Evolutionary conservation across 2,888 invertebrate genomes (phyloP), one percentile per base, ranked within the genome.

Genomic region (Phyllotreta cruciferae): DNA sequence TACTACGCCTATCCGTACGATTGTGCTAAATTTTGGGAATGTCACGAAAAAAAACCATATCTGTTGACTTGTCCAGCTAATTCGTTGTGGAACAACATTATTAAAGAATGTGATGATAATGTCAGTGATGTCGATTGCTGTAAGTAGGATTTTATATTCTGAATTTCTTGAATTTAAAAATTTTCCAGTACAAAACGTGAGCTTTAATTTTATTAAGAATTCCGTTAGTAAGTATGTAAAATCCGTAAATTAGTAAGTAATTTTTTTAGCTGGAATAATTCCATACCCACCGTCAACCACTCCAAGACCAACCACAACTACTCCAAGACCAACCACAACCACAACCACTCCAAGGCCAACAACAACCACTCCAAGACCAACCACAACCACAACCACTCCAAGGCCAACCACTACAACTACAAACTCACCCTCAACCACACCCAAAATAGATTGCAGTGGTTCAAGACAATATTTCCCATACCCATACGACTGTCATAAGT

Each of bases 1-100:
- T 62, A 42, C 14, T 62, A 41, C 36, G 8, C n/a, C 6, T 55
- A 62, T 38, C 56, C 56, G 1, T 56, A 55, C 11, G 38, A 62
- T 10, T 62, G 62, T 37, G 7, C 14, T 35, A 49, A 10, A 38
- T 62, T 56, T 36, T 62, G 55, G 35, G 56, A 56, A 36, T 62
- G 62, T 36, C 14, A 8, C 3, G 8, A 56, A 1, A 34, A 34
- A 3, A 37, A n/a, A n/a, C 34, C 49, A 8, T 24, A 45, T 13
- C 3, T 56, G 8, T 7, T 56, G 0, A 11, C 24, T 7, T 62
- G 62, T 10, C 50, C 62, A 1, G 36, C 14, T 7, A 47, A 42
- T 8, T 24, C 42, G 9, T 7, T 14, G n/a, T 62, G 62, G 62
- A 42, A 62, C 44, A 35, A 42, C 9, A 3, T 8, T 0, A 11